phyloP scores from a whole-genome alignment of 2,113 vertebrate genomes.

The Pterocles orientalis region DNA sequence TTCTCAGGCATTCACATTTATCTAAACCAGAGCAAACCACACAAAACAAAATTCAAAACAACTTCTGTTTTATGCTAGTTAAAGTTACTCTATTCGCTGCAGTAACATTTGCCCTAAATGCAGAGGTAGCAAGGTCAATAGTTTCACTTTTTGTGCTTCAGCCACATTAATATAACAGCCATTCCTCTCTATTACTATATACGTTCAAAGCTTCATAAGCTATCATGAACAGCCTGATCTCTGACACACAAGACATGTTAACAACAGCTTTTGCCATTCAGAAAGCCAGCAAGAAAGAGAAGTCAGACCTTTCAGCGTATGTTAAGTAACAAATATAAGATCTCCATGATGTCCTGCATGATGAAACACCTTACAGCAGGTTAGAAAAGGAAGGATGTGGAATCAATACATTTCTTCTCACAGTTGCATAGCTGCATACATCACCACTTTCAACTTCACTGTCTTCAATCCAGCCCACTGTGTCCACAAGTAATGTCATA shows the following conservation, averaged over 20 bases:
- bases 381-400: constrained; percentile 49
- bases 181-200: constrained; percentile 34
- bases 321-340: constrained; percentile 69
- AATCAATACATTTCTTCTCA: constrained; percentile 64
- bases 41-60: not conserved
- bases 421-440: constrained; percentile 71
- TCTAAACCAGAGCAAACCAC: not conserved
- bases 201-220: constrained; percentile 56
- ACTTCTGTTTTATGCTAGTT: not conserved
- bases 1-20: not conserved
- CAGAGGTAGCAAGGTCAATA: constrained; percentile 43
- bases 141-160: constrained; percentile 39
- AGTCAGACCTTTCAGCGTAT: constrained; percentile 60
- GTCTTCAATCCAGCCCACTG: constrained; percentile 60
- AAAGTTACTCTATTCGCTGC: not conserved
- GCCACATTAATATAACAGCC: constrained; percentile 48
- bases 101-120: constrained; percentile 58
- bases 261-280: constrained; percentile 59
- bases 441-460: constrained; percentile 60
- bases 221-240: constrained; percentile 60
- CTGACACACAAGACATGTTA: constrained; percentile 66
- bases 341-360: constrained; percentile 60
- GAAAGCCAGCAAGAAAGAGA: constrained; percentile 62
- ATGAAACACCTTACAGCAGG: constrained; percentile 66
- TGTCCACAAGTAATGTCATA: constrained; percentile 54